A percentile compares a stretch with the other conserved stretches of the same genome.
Evolutionary conservation across 2,888 invertebrate genomes (phyloP).

Genomic region (Eulithis testata): DNA sequence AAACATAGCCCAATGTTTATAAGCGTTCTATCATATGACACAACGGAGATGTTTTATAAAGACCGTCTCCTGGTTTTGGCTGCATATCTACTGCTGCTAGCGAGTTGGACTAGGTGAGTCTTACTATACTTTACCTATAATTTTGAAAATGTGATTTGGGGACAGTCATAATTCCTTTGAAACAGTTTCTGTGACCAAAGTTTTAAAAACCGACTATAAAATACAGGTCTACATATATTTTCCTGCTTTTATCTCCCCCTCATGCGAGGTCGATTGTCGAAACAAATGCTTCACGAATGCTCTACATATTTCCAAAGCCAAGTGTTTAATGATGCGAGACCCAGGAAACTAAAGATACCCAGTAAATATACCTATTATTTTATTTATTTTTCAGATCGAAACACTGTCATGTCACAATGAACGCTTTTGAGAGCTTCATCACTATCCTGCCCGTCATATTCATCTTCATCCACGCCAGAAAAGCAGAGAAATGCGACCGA

Average conservation of each 20-base stretch:
- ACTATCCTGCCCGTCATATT: constrained; percentile 43
- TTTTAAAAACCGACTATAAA: no score
- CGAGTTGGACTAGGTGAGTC: constrained; percentile 23
- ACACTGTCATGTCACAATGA: constrained; percentile 61
- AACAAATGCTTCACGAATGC: no score
- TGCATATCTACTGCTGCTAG: constrained; percentile 4
- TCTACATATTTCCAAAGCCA: no score
- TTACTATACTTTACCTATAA: neutral
- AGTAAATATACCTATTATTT: neutral
- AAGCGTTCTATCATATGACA: constrained; percentile 50
- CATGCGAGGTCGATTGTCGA: no score
- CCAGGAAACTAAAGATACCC: no score
- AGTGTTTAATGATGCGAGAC: no score
- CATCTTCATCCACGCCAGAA: constrained; percentile 52
- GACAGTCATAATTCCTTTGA: no score
- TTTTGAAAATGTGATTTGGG: no score
- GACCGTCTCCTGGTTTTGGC: constrained; percentile 21
- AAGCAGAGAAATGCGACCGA: constrained; percentile 71
- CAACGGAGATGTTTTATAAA: constrained; percentile 69
- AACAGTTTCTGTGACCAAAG: no score
- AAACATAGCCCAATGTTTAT: constrained; percentile 56
- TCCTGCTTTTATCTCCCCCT: no score
- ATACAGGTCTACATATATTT: no score
- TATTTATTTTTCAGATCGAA: constrained; percentile 27
- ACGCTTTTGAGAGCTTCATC: constrained; percentile 42